Percentiles rank a stretch among this genome's conserved stretches.
Conservation (phyloP, 2,888 invertebrate species). For the Chaitophorus viminalis region DNA sequence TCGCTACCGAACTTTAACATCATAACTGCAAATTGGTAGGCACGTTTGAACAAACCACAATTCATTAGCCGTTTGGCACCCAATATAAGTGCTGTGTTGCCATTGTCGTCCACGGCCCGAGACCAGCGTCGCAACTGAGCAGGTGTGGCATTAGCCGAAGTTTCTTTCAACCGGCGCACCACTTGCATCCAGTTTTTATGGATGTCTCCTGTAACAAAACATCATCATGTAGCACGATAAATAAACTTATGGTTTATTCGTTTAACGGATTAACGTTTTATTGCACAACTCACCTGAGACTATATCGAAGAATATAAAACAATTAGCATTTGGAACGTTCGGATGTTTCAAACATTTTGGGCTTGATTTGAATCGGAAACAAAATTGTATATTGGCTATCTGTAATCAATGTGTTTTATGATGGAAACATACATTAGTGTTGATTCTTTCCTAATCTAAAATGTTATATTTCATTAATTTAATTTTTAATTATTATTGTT, state of each 20-base stretch:
- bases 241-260: not conserved
- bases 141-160: constrained; percentile 19
- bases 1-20: constrained; percentile 65
- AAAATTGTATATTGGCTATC: constrained; percentile 51
- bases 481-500: not conserved
- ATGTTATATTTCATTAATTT: not conserved
- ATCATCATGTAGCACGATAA: not conserved
- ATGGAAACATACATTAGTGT: not conserved
- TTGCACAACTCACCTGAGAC: constrained; percentile 32
- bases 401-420: constrained; percentile 26
- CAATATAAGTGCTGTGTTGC: constrained; percentile 65
- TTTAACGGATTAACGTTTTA: not conserved
- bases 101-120: constrained; percentile 63
- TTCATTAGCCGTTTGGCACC: constrained; percentile 64
- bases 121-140: constrained; percentile 46
- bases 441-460: not conserved
- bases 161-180: constrained; percentile 49
- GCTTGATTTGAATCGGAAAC: constrained; percentile 53
- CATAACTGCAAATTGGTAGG: constrained; percentile 64
- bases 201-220: constrained; percentile 3
- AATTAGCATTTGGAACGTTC: constrained; percentile 39
- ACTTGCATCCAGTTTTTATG: constrained; percentile 44
- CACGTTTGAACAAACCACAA: constrained; percentile 65
- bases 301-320: constrained; percentile 55
- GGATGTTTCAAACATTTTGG: constrained; percentile 51